phyloP scores from a whole-genome alignment of 1,140 invertebrate genomes.

The Drusus annulatus region DNA sequence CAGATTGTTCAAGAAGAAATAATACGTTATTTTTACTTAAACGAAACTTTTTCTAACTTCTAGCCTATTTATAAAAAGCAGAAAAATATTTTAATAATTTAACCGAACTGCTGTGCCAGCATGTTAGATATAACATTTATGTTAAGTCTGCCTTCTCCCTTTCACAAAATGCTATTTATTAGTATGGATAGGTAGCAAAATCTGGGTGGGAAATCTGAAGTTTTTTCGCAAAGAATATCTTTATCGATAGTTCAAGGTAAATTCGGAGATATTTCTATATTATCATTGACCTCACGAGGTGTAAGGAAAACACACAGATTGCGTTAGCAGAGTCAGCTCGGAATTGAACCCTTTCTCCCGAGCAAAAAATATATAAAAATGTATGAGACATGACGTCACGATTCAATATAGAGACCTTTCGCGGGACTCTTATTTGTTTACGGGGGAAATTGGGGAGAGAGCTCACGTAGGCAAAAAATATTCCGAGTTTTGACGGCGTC shows the following conservation, averaged over 20 bases:
- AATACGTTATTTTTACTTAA: no score
- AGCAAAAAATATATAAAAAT: slow-evolving; percentile 27
- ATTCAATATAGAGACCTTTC: slow-evolving; percentile 24
- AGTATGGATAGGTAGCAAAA: neutral
- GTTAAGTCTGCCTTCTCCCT: no score
- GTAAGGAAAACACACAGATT: slow-evolving; percentile 18
- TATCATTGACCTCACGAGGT: slow-evolving; percentile 22
- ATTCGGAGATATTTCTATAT: slow-evolving; percentile 1
- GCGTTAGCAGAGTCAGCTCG: neutral
- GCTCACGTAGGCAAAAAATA: slow-evolving; percentile 29
- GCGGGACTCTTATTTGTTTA: slow-evolving; percentile 20
- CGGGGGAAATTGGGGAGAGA: slow-evolving; percentile 16
- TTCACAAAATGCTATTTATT: no score
- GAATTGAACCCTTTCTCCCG: neutral
- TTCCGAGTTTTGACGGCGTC: neutral
- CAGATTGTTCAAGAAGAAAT: no score
- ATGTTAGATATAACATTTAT: no score
- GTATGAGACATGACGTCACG: slow-evolving; percentile 33
- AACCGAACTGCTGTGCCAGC: no score
- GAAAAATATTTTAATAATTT: no score
- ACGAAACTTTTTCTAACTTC: no score
- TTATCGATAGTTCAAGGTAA: slow-evolving; percentile 1
- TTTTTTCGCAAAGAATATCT: neutral
- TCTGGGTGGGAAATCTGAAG: neutral
- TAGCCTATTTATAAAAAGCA: no score